These are phyloP conservation scores for Oreochromis spilurus DNA, from an alignment of 2,113 vertebrate genomes.

Conservation along the genomic window DNA sequence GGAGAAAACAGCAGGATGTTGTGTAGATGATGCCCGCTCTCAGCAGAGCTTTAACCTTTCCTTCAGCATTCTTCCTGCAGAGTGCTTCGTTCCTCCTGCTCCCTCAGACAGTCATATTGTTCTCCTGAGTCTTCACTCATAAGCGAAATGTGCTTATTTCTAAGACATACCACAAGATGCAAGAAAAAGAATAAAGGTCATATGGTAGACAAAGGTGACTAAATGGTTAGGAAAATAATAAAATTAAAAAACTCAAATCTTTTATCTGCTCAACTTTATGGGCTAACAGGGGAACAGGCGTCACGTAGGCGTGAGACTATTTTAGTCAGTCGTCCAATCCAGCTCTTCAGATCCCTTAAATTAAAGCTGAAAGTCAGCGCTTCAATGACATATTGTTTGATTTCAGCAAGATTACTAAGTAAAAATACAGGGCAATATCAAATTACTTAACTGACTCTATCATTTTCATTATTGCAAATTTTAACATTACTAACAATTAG, in stretches of 20 bases:
- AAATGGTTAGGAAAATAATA: neutral
- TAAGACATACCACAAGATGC: constrained; percentile 5
- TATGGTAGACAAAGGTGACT: neutral
- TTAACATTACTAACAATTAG: neutral
- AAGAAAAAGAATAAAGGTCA: neutral
- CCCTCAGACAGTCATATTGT: neutral
- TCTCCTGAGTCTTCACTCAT: constrained; percentile 6
- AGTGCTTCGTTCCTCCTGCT: constrained; percentile 1
- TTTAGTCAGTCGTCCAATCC: neutral
- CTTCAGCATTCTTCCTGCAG: constrained; percentile 28
- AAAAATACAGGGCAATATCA: neutral
- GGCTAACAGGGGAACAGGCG: neutral
- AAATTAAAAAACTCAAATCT: neutral
- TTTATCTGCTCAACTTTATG: neutral
- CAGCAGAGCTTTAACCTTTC: constrained; percentile 56
- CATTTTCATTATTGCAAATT: neutral
- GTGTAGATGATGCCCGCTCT: constrained; percentile 20
- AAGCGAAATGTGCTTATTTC: constrained; percentile 33
- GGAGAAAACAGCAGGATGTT: constrained; percentile 21
- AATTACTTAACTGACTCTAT: neutral
- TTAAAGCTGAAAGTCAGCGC: rapidly evolving
- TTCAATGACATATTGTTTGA: neutral
- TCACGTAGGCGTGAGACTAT: neutral
- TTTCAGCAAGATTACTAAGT: neutral
- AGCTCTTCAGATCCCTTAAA: neutral